phyloP scores from a whole-genome alignment of 2,888 invertebrate species.

The Thysanoteuthis rhombus region DNA sequence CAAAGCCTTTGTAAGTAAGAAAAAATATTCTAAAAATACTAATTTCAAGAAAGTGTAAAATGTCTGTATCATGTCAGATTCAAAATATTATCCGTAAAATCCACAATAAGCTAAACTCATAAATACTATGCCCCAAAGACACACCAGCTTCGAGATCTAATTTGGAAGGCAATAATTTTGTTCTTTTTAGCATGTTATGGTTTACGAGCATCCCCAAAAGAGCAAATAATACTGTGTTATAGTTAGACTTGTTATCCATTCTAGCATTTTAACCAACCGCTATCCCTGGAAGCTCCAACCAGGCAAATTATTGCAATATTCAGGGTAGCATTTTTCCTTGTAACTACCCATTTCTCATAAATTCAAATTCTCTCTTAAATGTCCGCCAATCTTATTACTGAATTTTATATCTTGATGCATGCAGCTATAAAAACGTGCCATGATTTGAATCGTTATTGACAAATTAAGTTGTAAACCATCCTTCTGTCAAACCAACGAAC shows the following conservation, averaged over 20 bases:
- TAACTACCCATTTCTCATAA: slow-evolving; percentile 12
- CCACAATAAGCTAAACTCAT: no score
- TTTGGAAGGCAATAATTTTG: no score
- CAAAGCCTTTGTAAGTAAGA: no score
- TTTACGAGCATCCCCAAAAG: no score
- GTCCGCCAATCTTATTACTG: not conserved
- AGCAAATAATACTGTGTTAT: no score
- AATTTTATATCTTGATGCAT: slow-evolving; percentile 12
- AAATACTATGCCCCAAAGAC: no score
- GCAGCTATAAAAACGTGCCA: not conserved
- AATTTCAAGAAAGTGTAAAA: no score
- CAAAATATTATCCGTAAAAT: no score
- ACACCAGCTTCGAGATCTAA: no score
- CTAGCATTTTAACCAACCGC: not conserved
- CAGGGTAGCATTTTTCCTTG: not conserved
- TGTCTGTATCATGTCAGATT: no score
- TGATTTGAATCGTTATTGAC: not conserved
- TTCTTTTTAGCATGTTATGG: no score
- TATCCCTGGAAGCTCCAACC: not conserved
- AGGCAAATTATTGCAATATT: not conserved
- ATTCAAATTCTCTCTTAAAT: not conserved
- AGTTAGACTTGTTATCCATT: not conserved
- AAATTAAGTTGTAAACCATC: not conserved
- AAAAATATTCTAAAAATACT: no score
- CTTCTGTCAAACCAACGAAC: not conserved